Evolutionary conservation across 2,888 invertebrate genomes (phyloP), one percentile per base, ranked within the genome.

Genomic region (Hololepta plana): DNA sequence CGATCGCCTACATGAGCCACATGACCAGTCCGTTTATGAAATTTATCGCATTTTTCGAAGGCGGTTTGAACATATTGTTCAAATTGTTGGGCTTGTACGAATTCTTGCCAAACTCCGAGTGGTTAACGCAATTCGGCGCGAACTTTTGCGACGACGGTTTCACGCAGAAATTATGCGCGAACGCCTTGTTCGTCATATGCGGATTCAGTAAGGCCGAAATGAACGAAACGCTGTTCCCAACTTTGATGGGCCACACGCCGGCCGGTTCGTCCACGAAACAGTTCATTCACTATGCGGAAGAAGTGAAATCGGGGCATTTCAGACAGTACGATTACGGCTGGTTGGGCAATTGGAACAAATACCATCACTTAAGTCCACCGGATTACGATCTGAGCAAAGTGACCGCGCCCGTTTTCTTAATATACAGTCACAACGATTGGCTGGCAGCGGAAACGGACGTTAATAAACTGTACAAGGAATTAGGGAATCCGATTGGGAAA

Each of bases 121-220:
- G 73, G 6, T 47, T 60, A 37, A 51, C 56, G 2, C 53, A 60
- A 14, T 57, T 67, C 16, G 67, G 64, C 10, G 48, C 59, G 28
- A 28, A 55, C 0, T 32, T 64, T 1, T 76, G 76, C 38, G 54
- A 57, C 24, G 65, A 66, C 35, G 59, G 61, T 7, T 60, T 59
- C 1, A 30, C 58, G 3, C 67, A 63, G 35, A 63, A 54, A 2
- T 38, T 77, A 3, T 81, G 81, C 47, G 59, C 61, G 21, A 72
- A 71, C 42, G 49, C 72, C 2, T 39, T 80, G 3, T 38, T 36
- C 27, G 26, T 28, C 1, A 4, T 36, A 44, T 2, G 43, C 47
- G 2, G 28, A 51, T 60, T 75, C 2, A 61, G 65, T 3, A 61
- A 64, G 37, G 73, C 76, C 39, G 43, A 13, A 38, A 38, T 23